Base-by-base conservation (phyloP, 2,888 invertebrate species). In the Meteorus cinctellus region DNA sequence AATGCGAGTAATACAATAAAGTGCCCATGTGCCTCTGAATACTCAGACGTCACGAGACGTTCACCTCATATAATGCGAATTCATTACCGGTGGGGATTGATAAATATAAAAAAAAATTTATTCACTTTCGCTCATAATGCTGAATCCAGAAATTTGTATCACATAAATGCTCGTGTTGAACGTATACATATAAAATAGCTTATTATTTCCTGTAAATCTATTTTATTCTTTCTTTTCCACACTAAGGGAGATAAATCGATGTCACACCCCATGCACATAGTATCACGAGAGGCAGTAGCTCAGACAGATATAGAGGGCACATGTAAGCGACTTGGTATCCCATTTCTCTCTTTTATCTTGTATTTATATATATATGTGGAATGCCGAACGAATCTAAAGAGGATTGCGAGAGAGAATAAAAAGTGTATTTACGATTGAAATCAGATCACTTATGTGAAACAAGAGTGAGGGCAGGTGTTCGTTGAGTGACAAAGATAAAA, bases 311-410 rank as follows among this genome's bases (percentile, higher is more conserved):
- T 55, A 19, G 19, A 55, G 19, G 55, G n/a, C 19, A 55, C 55
- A 19, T 55, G 55, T 19, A 55, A 55, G 55, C 55, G 55, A 55
- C 55, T 19, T 8, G 6, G 55, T 55, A 55, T 55, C 55, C 55
- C n/a, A 55, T 55, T 55, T 55, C 55, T 19, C 19, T 55, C 19
- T 55, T 55, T 55, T 55, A 55, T 55, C 55, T 55, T 8, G 41
- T 41, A 41, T 41, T 41, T 41, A 41, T 41, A 41, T 34, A 55
- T 19, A 55, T 24, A 48, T 48, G 48, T 48, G n/a, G n/a, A 48
- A n/a, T 48, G 48, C 16, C 24, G 55, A 19, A 19, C 19, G 19
- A 55, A 55, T 55, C 19, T 55, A 19, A 55, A n/a, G n/a, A 55
- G n/a, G 55, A 55, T 55, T 55, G 24, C n/a, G 19, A 19, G 55